Conservation (phyloP, 2,888 invertebrate species). For the Scaptomyza caliginosa region DNA sequence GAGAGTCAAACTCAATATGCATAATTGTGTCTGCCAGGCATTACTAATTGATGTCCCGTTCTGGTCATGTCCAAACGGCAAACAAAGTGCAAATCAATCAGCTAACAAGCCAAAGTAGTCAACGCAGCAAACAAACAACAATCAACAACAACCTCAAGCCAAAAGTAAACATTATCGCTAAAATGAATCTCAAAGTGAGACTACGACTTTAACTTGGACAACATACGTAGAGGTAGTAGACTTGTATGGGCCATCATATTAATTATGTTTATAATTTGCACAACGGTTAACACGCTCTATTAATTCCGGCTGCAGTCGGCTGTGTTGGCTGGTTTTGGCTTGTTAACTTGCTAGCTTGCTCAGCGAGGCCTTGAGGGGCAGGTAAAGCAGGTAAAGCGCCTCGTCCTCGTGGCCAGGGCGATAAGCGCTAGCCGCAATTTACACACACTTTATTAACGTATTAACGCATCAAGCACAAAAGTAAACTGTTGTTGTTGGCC, state of each 20-base stretch:
- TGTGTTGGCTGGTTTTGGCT: slow-evolving; percentile 14
- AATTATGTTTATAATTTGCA: slow-evolving; percentile 80
- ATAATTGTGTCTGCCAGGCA: slow-evolving; percentile 74
- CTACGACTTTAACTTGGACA: slow-evolving; percentile 29
- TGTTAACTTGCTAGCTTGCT: slow-evolving; percentile 13
- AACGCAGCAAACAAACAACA: slow-evolving; percentile 26
- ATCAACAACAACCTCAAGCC: slow-evolving; percentile 61
- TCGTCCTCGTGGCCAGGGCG: slow-evolving; percentile 56
- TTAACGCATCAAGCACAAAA: slow-evolving; percentile 76
- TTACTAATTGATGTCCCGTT: slow-evolving; percentile 77
- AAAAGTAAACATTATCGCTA: slow-evolving; percentile 73
- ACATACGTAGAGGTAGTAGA: slow-evolving; percentile 9
- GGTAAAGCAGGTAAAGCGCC: slow-evolving; percentile 15
- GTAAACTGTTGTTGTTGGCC: slow-evolving; percentile 54
- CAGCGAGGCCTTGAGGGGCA: slow-evolving; percentile 48
- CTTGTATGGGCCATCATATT: slow-evolving; percentile 70
- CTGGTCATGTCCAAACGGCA: slow-evolving; percentile 69
- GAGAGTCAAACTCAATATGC: slow-evolving; percentile 59
- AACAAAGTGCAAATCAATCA: slow-evolving; percentile 78
- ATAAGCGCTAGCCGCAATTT: slow-evolving; percentile 79
- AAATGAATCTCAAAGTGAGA: slow-evolving; percentile 65
- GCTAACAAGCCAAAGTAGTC: slow-evolving; percentile 65
- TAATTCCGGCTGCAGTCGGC: slow-evolving; percentile 67
- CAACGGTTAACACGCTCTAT: slow-evolving; percentile 82
- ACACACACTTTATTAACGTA: slow-evolving; percentile 82